Evolutionary conservation across 2,797 vertebrate genomes (phyloP), one percentile per base, ranked within the genome.

Genomic region (Bradypodion ventrale): DNA sequence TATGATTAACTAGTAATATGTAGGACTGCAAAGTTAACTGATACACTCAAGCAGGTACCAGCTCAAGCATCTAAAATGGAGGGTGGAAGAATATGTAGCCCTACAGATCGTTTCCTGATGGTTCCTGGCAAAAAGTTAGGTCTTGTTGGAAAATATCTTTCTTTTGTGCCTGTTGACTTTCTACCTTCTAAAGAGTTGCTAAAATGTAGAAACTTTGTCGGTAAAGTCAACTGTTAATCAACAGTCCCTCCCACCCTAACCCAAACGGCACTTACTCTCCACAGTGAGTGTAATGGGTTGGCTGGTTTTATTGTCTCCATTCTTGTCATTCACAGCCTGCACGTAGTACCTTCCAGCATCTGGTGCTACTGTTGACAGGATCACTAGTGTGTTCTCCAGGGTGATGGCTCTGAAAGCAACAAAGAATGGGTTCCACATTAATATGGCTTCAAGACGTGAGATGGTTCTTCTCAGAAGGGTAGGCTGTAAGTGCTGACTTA

Each of bases 261-360:
- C 44, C 27, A 65, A 9, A 0, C 63, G 44, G 52, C 66, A 96
- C 98, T 98, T 96, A 99, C 98, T 98, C 91, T 98, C 97, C 91
- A 99, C 98, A 0, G 95, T 96, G 73, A 99, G 96, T 1, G 94
- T 96, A 94, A 99, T 96, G 65, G 98, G 98, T 93, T 98, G 98
- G 92, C 98, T 99, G 62, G 98, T 99, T 96, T 99, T 99, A 96
- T 99, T 99, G 91, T 99, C 98, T 0, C 98, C 98, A 0, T 99
- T 99, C 96, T 98, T 99, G 96, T 99, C 98, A 0, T 99, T 99
- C 85, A 99, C 98, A 0, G 98, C 98, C 93, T 99, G 98, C 79
- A 98, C 98, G 0, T 99, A 99, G 95, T 99, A 99, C 15, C 97
- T 97, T 9, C 98, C 98, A 0, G 98, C 97, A 0, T 99, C 98